A percentile compares a stretch with the other conserved stretches of the same genome.
Conservation (phyloP, 2,113 vertebrate species). For the Apodemus sylvaticus region DNA sequence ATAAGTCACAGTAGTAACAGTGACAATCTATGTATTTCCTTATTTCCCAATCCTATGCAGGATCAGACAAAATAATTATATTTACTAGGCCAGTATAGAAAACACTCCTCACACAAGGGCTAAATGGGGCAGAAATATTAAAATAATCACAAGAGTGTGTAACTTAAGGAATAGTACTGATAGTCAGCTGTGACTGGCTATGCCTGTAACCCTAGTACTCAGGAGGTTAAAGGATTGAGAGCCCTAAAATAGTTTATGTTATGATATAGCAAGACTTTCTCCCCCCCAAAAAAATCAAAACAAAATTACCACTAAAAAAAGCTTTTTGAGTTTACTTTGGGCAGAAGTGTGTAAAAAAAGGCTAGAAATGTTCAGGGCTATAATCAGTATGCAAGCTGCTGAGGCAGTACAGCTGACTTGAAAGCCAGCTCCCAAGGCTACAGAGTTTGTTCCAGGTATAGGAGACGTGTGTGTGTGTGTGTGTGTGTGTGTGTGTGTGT, state of each 20-base stretch:
- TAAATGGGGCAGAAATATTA: not conserved
- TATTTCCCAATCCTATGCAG: not conserved
- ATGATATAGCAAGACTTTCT: not conserved
- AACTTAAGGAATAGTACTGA: not conserved
- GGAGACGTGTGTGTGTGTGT: not conserved
- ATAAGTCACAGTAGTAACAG: not conserved
- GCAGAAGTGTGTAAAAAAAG: not conserved
- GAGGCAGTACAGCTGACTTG: not conserved
- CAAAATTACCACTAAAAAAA: not conserved
- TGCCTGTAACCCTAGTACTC: not conserved
- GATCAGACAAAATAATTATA: not conserved
- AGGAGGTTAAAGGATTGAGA: not conserved
- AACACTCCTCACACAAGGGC: not conserved
- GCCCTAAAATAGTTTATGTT: not conserved
- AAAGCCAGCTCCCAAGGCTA: not conserved
- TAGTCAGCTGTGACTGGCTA: not conserved
- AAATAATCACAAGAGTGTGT: not conserved
- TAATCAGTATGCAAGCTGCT: not conserved
- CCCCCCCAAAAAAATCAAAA: not conserved
- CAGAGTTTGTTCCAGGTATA: not conserved
- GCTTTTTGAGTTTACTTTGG: not conserved
- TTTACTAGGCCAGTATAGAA: not conserved
- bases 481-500: not conserved
- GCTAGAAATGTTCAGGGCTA: not conserved
- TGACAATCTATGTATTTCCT: not conserved